Evolutionary conservation across 2,797 vertebrate genomes (phyloP), one percentile per base, ranked within the genome.

Genomic region (Heteromormyrus szaboi): DNA sequence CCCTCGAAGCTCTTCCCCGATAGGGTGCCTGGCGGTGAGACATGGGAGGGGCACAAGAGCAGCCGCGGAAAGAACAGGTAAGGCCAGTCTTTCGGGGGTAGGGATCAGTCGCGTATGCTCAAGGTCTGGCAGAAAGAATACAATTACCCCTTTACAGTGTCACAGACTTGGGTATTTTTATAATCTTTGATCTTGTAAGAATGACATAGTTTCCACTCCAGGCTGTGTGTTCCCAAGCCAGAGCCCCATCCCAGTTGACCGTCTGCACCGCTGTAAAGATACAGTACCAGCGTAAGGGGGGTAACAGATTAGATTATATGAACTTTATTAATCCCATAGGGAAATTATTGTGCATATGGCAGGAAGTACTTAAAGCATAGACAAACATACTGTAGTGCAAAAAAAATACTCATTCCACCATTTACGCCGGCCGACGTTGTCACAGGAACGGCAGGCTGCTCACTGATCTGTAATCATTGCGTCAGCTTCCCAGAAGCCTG

Each of bases 1-100:
- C 97, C 98, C 0, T 96, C 95, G 88, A 98, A 98, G 86, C 96
- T 98, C 9, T 95, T 98, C 88, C 98, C 97, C 0, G 98, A 98
- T 88, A 98, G 97, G 7, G 88, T 93, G 56, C 94, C 94, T 1
- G 93, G 90, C 0, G 81, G 90, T 1, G 97, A 97, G 1, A 92
- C 92, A 0, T 19, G 93, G 0, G 94, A 96, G 56, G 94, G 95
- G n/a, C 95, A 93, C 59, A 98, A 97, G 92, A 96, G 90, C 86
- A 96, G 94, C 0, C 93, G 93, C 0, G 95, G 89, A 91, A 94
- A 93, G 90, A 95, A 93, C 54, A 91, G 97, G 98, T 97, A 90
- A 54, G 50, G 51, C 85, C 3, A 53, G 17, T 17, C 5, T 59
- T 56, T 29, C 8, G 7, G 48, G 41, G 19, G 79, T 14, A 0